Percentiles rank a stretch among this genome's conserved stretches.
These are phyloP conservation scores for Tenodera sinensis DNA, from an alignment of 2,888 invertebrate species.

Conservation along the genomic window DNA sequence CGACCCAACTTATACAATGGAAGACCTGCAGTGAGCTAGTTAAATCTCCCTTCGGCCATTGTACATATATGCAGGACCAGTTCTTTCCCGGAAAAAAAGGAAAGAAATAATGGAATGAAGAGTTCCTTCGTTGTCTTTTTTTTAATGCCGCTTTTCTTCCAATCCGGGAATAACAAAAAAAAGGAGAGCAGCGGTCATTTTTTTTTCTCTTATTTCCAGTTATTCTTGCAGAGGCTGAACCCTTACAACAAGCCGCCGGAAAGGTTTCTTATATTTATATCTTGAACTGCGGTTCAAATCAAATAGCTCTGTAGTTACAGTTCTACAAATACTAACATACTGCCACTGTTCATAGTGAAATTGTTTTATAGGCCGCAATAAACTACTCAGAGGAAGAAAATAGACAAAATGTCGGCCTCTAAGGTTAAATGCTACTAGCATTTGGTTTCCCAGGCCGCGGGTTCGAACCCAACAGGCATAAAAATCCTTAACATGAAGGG, in stretches of 20 bases:
- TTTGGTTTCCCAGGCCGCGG: no score
- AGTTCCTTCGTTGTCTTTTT: background rate
- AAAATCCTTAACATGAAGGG: no score
- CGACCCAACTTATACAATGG: background rate
- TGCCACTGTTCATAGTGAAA: no score
- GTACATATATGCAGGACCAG: background rate
- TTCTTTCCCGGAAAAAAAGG: background rate
- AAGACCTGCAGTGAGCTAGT: background rate
- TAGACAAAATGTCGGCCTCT: no score
- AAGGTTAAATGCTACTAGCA: no score
- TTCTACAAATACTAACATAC: no score
- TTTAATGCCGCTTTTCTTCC: background rate
- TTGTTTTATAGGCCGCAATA: no score
- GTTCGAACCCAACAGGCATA: no score
- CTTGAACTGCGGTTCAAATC: background rate
- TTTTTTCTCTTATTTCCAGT: background rate
- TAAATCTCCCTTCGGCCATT: background rate
- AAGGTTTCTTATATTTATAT: background rate
- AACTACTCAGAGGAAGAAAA: no score
- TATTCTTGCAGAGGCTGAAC: background rate
- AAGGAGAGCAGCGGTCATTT: background rate
- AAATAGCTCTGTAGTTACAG: no score
- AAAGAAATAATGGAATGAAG: background rate
- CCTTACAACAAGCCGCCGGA: background rate
- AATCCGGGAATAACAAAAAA: background rate